Conservation (phyloP, 1,140 invertebrate genomes). For the Grapholita molesta region DNA sequence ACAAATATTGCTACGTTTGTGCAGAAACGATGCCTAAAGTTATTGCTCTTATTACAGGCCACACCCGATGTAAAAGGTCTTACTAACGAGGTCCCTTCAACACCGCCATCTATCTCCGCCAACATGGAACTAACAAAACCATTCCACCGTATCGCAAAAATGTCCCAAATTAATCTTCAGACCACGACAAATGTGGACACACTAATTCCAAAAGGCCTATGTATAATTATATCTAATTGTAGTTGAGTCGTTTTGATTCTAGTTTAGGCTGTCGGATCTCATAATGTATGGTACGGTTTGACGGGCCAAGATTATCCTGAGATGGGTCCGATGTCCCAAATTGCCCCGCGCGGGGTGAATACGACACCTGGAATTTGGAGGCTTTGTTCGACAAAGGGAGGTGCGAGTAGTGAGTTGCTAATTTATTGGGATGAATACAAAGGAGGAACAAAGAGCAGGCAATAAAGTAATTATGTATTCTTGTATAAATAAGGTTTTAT, state of each 20-base stretch:
- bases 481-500: neutral
- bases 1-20: too few species aligned
- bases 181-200: neutral
- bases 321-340: constrained; percentile 2
- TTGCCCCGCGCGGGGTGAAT: neutral
- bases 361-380: neutral
- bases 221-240: neutral
- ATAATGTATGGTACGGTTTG: constrained; percentile 14
- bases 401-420: neutral
- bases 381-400: neutral
- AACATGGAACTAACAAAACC: neutral
- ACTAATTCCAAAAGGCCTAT: neutral
- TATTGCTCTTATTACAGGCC: too few species aligned
- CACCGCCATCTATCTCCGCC: constrained; percentile 1
- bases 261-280: neutral
- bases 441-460: neutral
- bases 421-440: neutral
- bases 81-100: too few species aligned
- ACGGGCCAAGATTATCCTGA: constrained; percentile 4
- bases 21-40: too few species aligned
- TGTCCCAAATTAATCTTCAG: constrained; percentile 8
- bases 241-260: neutral
- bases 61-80: too few species aligned
- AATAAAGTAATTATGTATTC: neutral
- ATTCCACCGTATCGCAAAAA: constrained; percentile 4